These are phyloP conservation scores for Balaeniceps rex DNA, from an alignment of 2,113 vertebrate species.

Conservation along the genomic window DNA sequence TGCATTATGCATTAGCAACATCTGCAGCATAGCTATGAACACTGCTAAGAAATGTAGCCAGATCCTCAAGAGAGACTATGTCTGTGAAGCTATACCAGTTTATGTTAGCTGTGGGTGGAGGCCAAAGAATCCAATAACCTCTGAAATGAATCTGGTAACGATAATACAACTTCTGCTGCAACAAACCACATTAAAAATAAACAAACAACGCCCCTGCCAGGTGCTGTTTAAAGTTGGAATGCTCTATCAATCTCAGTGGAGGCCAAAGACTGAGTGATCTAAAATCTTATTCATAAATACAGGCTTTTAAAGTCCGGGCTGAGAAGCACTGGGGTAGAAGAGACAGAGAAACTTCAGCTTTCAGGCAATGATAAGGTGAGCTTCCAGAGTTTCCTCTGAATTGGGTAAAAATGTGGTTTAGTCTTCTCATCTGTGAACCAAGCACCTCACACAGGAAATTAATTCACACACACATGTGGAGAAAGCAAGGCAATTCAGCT, in stretches of 20 bases:
- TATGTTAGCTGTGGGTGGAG: background rate
- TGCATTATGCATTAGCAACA: background rate
- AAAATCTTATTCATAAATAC: background rate
- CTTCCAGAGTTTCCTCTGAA: background rate
- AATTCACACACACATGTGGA: background rate
- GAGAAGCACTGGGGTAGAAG: background rate
- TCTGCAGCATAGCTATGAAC: background rate
- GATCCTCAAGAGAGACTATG: background rate
- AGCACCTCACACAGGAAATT: background rate
- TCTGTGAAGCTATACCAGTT: background rate
- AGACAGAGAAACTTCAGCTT: background rate
- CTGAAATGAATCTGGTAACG: background rate
- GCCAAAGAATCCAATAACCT: background rate
- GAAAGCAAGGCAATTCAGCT: background rate
- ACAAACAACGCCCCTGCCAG: background rate
- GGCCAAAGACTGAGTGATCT: background rate
- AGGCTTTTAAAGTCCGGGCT: background rate
- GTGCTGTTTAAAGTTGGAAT: background rate
- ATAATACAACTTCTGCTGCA: background rate
- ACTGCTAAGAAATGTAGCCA: background rate
- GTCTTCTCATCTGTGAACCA: background rate
- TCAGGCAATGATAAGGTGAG: background rate
- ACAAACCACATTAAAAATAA: background rate
- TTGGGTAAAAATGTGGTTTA: background rate
- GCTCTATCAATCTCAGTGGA: background rate